phyloP scores from a whole-genome alignment of 2,113 vertebrate genomes.

The Podarcis cretensis region DNA sequence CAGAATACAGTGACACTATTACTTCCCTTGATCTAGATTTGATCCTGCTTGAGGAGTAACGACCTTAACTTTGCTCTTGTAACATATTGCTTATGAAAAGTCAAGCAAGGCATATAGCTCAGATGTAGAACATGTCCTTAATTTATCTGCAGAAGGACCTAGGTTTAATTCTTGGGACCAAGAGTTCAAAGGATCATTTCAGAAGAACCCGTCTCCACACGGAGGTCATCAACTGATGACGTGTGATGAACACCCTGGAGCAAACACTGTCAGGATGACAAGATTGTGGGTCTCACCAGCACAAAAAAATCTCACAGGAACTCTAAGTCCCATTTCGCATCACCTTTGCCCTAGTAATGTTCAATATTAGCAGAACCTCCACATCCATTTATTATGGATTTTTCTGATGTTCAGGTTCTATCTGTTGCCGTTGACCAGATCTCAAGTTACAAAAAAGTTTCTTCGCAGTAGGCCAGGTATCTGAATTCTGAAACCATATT shows the following conservation, averaged over 20 bases:
- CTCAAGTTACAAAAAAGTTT: conserved; percentile 34
- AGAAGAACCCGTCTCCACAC: neutral
- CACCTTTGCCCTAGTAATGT: neutral
- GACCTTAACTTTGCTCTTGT: too few relatives aligned
- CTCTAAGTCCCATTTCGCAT: neutral
- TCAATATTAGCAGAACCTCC: neutral
- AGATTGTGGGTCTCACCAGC: too few relatives aligned
- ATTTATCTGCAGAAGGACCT: too few relatives aligned
- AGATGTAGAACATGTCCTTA: too few relatives aligned
- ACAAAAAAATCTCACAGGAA: neutral
- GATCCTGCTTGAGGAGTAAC: too few relatives aligned
- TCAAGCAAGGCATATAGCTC: too few relatives aligned
- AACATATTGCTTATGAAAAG: too few relatives aligned
- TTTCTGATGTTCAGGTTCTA: neutral
- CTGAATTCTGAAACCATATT: conserved; percentile 58
- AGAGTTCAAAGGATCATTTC: too few relatives aligned
- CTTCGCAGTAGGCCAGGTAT: conserved; percentile 40
- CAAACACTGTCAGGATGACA: neutral
- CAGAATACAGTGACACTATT: too few relatives aligned
- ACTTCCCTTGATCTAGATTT: too few relatives aligned
- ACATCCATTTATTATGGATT: neutral
- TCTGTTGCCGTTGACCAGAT: neutral
- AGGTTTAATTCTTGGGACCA: too few relatives aligned
- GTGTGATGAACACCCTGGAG: neutral
- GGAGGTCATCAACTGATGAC: neutral